Base-by-base conservation (phyloP, 2,797 vertebrate genomes). In the Heteromormyrus szaboi region DNA sequence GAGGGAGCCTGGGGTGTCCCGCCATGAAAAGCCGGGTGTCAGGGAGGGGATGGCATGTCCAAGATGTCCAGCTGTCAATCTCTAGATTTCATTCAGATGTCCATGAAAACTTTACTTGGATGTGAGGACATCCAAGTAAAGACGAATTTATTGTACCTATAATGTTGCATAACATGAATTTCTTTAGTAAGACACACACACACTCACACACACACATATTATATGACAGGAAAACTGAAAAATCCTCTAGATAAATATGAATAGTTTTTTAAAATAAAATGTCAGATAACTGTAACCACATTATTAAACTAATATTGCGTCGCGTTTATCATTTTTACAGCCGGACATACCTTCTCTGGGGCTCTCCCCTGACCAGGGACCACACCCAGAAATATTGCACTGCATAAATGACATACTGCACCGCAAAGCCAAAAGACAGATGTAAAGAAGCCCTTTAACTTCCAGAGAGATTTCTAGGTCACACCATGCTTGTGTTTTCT, bases 301-400 rank as follows among this genome's bases (percentile, higher is more conserved):
- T 76, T 7, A 19, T 48, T 11, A 85, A 51, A 51, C 12, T 84
- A 48, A 29, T 51, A 29, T 51, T 51, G 29, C 14, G 17, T 22
- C 7, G 1, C 88, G 7, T 0, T 25, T 94, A 94, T 94, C 89
- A 65, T 86, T 83, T 93, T 91, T 92, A 92, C 87, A 90, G 84
- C 89, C 50, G 51, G 87, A 90, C 22, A 46, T 14, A 12, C 51
- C 93, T 93, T 92, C 90, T 93, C 68, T 68, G 46, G 90, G 91
- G 92, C 92, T 88, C 89, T 54, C 90, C 79, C 14, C 86, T 91
- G 50, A 76, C 44, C 2, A 87, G 85, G 87, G 50, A 88, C 92
- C 91, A 90, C 93, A 72, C 92, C 93, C 91, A 90, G 86, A 14
- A 87, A 87, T n/a, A 92, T 92, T 90, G 88, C 14, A 59, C 41